phyloP scores from a whole-genome alignment of 2,797 vertebrate genomes.

The Chlorospingus semifuscus region DNA sequence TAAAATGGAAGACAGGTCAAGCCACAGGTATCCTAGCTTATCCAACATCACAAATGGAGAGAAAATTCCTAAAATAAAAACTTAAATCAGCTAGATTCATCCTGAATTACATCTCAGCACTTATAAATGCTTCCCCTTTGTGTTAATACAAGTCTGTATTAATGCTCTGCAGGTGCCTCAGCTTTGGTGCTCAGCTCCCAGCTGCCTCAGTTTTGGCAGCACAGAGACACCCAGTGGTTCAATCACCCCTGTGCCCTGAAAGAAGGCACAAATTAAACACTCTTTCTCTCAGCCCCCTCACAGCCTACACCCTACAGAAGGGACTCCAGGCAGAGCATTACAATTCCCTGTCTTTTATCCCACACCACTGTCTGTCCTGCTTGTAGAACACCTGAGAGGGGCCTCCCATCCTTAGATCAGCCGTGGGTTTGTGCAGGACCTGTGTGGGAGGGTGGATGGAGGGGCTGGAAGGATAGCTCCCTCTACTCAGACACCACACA shows the following conservation, averaged over 20 bases:
- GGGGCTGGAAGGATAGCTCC: neutral
- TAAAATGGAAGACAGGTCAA: neutral
- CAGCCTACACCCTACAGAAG: neutral
- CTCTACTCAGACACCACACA: neutral
- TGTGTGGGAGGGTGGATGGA: neutral
- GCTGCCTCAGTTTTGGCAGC: neutral
- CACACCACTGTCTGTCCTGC: neutral
- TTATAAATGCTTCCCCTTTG: neutral
- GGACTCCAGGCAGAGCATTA: neutral
- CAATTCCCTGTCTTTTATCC: neutral
- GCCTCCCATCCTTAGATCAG: neutral
- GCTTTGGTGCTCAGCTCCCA: neutral
- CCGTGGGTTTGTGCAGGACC: neutral
- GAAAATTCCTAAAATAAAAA: neutral
- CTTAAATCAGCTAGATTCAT: neutral
- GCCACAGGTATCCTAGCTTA: rapidly evolving
- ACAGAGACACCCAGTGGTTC: neutral
- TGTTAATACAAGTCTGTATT: neutral
- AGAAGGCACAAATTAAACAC: neutral
- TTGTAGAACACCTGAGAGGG: neutral
- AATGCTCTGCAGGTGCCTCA: neutral
- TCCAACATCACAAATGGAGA: neutral
- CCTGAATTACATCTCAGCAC: neutral
- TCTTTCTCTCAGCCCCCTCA: neutral
- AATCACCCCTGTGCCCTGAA: neutral